Evolutionary conservation across 2,113 vertebrate genomes (phyloP), one percentile per base, ranked within the genome.

Genomic region (Ammodytes dubius): DNA sequence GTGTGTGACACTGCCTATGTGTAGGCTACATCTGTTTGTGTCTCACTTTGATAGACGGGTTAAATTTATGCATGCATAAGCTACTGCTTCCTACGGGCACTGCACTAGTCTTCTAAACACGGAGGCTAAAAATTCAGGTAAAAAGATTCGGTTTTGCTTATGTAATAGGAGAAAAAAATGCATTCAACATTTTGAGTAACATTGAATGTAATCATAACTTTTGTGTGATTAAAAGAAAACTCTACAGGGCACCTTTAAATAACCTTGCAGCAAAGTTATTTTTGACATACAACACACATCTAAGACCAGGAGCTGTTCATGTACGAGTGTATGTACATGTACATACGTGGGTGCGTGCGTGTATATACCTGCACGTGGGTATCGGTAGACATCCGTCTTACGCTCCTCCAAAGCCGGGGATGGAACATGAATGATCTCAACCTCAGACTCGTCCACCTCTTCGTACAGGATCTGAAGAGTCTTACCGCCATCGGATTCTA

Each of bases 341-440:
- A 12, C 45, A 94, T 68, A 97, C 97, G 79, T 98, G 6, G 49
- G 46, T 19, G 3, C 19, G 59, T n/a, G 17, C 40, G 4, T 1
- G 5, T 53, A n/a, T 45, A 1, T 67, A 78, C 97, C 97, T 93
- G 98, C 98, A 57, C 97, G 94, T 72, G 98, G 98, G 83, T 99
- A 99, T 79, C 98, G 95, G 86, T 98, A 99, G 0, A 97, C 95
- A 47, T 99, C 98, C 0, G 97, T 97, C 90, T 98, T 98, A 35
- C 97, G 95, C 73, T 99, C 97, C 78, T 99, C 97, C 81, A 99
- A 88, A 1, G 97, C 97, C 0, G 97, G 97, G 9, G 97, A 98
- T 0, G 98, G 97, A 43, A 99, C 97, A 0, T 99, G 97, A 75
- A 99, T 97, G 66, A 98, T 92, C 92, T 99, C 97, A 39, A 99